A percentile compares a stretch with the other conserved stretches of the same genome.
These are phyloP conservation scores for Cephus runcator DNA, from an alignment of 2,888 invertebrate species.

Conservation along the genomic window DNA sequence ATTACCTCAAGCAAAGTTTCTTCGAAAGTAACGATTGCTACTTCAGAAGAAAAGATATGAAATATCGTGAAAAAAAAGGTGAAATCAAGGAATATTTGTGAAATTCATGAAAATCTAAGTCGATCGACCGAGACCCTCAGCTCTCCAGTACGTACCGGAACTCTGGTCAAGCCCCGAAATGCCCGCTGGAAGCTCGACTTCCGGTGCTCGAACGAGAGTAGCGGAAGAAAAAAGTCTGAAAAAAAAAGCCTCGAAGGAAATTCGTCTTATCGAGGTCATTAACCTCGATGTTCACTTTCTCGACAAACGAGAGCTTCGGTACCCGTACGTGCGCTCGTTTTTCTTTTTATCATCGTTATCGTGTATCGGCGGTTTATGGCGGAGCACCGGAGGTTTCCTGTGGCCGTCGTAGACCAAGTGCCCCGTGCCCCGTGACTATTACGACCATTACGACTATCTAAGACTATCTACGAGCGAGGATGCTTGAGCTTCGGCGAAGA, in stretches of 20 bases:
- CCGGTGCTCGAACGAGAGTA: not conserved
- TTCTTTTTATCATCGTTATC: constrained; percentile 14
- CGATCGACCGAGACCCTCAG: not conserved
- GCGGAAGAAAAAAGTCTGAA: constrained; percentile 3
- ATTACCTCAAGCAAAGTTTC: not conserved
- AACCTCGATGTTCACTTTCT: constrained; percentile 8
- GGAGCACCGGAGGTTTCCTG: constrained; percentile 13
- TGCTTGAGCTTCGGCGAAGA: not conserved
- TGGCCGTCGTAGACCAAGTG: not conserved
- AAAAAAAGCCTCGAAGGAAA: not conserved
- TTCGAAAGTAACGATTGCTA: not conserved
- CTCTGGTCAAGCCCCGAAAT: not conserved
- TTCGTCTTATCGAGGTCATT: constrained; percentile 1
- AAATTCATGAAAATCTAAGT: not conserved
- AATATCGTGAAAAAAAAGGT: not conserved
- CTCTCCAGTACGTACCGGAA: not conserved
- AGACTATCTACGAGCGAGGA: not conserved
- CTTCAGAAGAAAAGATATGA: not conserved
- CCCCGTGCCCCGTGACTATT: not conserved
- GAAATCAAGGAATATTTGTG: not conserved
- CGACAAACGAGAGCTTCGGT: constrained; percentile 5
- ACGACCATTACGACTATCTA: not conserved
- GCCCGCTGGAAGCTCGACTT: not conserved
- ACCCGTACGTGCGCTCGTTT: not conserved
- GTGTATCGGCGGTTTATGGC: constrained; percentile 11